These are phyloP conservation scores for Daubentonia madagascariensis DNA, from an alignment of 2,113 vertebrate species.

Conservation along the genomic window DNA sequence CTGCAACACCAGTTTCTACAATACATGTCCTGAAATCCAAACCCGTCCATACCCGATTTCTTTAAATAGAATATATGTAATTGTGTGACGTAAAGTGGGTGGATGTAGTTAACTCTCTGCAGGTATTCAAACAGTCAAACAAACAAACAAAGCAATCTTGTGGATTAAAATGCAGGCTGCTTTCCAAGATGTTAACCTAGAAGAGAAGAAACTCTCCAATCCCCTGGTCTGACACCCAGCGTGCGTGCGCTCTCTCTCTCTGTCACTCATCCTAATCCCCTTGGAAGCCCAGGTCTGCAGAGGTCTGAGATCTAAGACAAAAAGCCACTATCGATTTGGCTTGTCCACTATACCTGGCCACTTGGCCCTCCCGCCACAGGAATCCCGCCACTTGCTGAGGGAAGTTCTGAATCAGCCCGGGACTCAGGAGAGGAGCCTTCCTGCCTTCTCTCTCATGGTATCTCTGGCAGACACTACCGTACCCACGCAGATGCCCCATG, in stretches of 20 bases:
- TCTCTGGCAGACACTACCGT: not conserved
- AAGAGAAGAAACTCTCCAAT: not conserved
- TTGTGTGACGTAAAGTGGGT: not conserved
- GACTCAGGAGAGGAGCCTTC: not conserved
- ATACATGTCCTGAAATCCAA: not conserved
- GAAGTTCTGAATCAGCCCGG: not conserved
- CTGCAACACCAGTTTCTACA: not conserved
- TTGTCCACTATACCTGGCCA: not conserved
- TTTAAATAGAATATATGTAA: not conserved
- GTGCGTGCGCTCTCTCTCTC: accelerated
- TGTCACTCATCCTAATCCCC: too few species aligned
- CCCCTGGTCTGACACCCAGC: accelerated
- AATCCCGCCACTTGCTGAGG: too few species aligned
- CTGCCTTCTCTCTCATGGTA: accelerated
- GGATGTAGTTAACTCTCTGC: not conserved
- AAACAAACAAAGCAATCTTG: not conserved
- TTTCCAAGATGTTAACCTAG: not conserved
- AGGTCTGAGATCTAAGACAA: not conserved
- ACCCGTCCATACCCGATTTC: not conserved
- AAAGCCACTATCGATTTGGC: not conserved
- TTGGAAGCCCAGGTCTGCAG: too few species aligned
- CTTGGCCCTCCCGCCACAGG: not conserved
- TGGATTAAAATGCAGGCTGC: not conserved
- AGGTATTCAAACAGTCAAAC: not conserved
- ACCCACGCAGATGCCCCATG: accelerated